phyloP scores from a whole-genome alignment of 2,888 invertebrate species.

The Zaprionus bogoriensis region DNA sequence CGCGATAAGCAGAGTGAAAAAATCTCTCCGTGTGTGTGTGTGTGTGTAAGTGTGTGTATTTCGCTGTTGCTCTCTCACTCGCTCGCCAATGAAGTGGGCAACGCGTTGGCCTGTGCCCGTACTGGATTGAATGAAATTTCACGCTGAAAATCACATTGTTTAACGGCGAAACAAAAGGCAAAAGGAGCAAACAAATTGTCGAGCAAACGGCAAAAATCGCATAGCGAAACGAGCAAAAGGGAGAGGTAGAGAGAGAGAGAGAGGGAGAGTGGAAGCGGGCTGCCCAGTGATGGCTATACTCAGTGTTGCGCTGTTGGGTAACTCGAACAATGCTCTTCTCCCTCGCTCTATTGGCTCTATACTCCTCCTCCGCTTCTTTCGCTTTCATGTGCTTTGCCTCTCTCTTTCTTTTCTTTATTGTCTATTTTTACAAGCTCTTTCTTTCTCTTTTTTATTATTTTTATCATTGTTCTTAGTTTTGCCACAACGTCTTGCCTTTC shows the following conservation, averaged over 20 bases:
- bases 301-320: neutral
- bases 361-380: too few relatives aligned
- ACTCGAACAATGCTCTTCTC: neutral
- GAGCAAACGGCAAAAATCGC: slow-evolving; percentile 17
- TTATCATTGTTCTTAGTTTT: too few relatives aligned
- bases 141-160: slow-evolving; percentile 73
- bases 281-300: neutral
- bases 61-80: neutral
- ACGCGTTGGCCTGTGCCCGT: slow-evolving; percentile 27
- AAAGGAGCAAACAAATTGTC: neutral
- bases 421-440: too few relatives aligned
- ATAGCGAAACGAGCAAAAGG: slow-evolving; percentile 3
- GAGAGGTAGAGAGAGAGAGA: neutral
- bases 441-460: too few relatives aligned
- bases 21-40: too few relatives aligned
- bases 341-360: too few relatives aligned
- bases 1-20: neutral
- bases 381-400: too few relatives aligned
- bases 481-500: too few relatives aligned
- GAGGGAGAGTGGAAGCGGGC: neutral
- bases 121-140: slow-evolving; percentile 70
- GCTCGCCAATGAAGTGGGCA: slow-evolving; percentile 18
- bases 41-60: neutral
- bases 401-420: too few relatives aligned
- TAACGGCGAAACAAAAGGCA: slow-evolving; percentile 54